These are phyloP conservation scores for Etheostoma perlongum DNA, from an alignment of 2,797 vertebrate genomes.

Conservation along the genomic window DNA sequence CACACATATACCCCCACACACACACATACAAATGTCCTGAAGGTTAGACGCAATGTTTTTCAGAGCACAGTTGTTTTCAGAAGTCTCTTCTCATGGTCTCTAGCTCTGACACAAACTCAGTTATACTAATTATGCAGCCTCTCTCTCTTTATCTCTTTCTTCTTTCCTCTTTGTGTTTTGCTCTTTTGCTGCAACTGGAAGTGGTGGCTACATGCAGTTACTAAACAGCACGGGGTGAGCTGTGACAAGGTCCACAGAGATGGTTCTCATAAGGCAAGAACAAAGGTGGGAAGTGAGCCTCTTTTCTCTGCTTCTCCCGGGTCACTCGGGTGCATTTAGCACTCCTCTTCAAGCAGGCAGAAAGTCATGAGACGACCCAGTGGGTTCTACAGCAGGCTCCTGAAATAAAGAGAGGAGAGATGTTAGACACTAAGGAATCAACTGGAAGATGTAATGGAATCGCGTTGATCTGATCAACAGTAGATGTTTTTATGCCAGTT, in stretches of 20 bases:
- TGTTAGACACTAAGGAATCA: constrained; percentile 41
- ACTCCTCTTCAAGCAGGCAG: constrained; percentile 45
- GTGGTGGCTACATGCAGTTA: constrained; percentile 44
- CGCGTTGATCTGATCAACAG: constrained; percentile 26
- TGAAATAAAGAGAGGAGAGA: constrained; percentile 60
- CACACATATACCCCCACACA: constrained; percentile 53
- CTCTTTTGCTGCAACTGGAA: constrained; percentile 57
- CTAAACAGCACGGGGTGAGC: constrained; percentile 63
- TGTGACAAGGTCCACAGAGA: constrained; percentile 61
- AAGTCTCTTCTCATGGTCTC: constrained; percentile 75
- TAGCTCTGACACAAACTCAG: constrained; percentile 57
- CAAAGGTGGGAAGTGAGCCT: constrained; percentile 63
- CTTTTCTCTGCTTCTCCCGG: constrained; percentile 56
- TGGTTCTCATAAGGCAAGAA: constrained; percentile 63
- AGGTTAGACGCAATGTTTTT: constrained; percentile 70
- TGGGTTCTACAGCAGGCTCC: constrained; percentile 53
- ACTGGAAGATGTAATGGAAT: constrained; percentile 30
- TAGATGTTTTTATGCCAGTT: constrained; percentile 1
- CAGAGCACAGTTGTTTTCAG: constrained; percentile 70
- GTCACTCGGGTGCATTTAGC: constrained; percentile 56
- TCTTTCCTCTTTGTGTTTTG: constrained; percentile 61
- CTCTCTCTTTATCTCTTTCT: constrained; percentile 63
- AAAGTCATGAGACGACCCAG: constrained; percentile 41
- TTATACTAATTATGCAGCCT: constrained; percentile 74
- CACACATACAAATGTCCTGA: constrained; percentile 67